phyloP scores from a whole-genome alignment of 2,888 invertebrate genomes.

The Chironomus tentans region DNA sequence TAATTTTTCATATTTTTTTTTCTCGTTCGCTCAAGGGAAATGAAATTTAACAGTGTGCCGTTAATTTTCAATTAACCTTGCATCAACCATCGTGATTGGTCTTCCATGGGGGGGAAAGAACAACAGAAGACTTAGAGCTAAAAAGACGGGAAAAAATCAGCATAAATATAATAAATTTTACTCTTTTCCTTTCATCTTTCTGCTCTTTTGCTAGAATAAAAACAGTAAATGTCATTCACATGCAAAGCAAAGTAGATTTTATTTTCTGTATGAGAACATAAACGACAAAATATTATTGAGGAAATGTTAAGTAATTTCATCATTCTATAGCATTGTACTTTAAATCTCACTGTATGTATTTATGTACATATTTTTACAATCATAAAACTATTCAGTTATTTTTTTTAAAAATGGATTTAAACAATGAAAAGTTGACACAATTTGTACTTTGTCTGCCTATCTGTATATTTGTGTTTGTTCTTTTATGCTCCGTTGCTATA shows the following conservation, averaged over 20 bases:
- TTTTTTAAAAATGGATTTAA: no score
- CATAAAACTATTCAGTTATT: no score
- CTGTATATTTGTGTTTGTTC: no score
- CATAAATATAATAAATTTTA: no score
- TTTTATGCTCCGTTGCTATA: no score
- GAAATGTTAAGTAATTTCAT: conserved; percentile 6
- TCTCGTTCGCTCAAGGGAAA: not conserved
- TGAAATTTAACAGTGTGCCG: not conserved
- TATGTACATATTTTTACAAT: not conserved
- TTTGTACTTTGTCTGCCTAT: no score
- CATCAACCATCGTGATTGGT: not conserved
- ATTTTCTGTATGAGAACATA: not conserved
- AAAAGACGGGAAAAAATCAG: no score
- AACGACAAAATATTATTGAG: conserved; percentile 1
- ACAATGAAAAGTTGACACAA: no score
- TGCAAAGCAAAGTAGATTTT: not conserved
- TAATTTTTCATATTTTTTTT: not conserved
- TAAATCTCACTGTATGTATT: not conserved
- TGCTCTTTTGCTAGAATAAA: not conserved
- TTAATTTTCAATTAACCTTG: not conserved
- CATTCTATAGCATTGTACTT: not conserved
- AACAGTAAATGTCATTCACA: not conserved
- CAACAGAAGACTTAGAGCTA: no score
- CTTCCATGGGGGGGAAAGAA: not conserved
- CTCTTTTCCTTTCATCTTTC: no score